phyloP scores from a whole-genome alignment of 2,888 invertebrate species.

The Drosophila quasianomalipes region DNA sequence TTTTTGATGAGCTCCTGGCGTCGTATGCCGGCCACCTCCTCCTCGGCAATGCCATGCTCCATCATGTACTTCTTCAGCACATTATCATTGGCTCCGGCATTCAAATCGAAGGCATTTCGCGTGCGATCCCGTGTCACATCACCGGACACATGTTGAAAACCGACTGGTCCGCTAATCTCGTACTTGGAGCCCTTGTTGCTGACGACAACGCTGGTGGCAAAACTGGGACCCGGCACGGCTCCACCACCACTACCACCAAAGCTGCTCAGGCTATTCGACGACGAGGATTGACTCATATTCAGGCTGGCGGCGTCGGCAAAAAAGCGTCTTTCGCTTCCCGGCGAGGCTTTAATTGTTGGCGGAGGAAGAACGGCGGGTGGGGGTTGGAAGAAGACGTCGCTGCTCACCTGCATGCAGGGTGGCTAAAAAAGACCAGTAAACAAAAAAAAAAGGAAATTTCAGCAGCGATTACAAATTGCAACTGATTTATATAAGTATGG shows the following conservation, averaged over 20 bases:
- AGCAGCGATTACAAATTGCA: constrained; percentile 23
- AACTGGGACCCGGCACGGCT: constrained; percentile 70
- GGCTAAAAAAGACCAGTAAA: constrained; percentile 48
- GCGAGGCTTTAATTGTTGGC: constrained; percentile 40
- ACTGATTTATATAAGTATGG: constrained; percentile 1
- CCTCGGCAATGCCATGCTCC: constrained; percentile 78
- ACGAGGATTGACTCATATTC: constrained; percentile 68
- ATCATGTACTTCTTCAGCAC: constrained; percentile 81
- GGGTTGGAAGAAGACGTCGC: constrained; percentile 63
- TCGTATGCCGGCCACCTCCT: constrained; percentile 73
- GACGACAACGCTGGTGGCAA: constrained; percentile 63
- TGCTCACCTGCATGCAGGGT: constrained; percentile 69
- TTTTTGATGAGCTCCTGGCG: constrained; percentile 74
- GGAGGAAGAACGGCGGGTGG: constrained; percentile 71
- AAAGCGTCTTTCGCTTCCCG: constrained; percentile 39
- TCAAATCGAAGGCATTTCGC: constrained; percentile 80
- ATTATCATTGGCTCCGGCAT: constrained; percentile 68
- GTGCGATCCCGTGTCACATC: constrained; percentile 82
- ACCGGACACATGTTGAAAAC: constrained; percentile 78
- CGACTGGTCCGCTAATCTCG: constrained; percentile 78
- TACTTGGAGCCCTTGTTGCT: constrained; percentile 74
- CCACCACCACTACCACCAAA: constrained; percentile 36
- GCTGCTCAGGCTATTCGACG: constrained; percentile 69
- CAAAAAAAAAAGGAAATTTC: constrained; percentile 9
- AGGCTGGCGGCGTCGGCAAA: constrained; percentile 32